phyloP scores from a whole-genome alignment of 2,888 invertebrate genomes.

The Ligdia adustata region DNA sequence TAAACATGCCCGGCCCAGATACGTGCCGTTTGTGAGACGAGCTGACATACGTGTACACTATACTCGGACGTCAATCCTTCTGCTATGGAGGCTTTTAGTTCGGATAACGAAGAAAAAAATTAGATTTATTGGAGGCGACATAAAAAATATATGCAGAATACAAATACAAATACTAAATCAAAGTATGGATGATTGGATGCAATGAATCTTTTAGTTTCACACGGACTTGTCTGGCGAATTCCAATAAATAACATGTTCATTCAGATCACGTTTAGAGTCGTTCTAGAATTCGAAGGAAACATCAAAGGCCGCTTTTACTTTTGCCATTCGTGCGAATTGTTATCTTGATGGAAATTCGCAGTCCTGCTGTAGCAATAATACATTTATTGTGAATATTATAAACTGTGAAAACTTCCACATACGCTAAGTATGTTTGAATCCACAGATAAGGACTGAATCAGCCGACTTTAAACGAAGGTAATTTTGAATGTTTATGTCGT shows the following conservation, averaged over 20 bases:
- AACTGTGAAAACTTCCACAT: background rate
- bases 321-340: slow-evolving; percentile 19
- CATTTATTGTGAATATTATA: slow-evolving; percentile 8
- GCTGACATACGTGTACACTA: slow-evolving; percentile 32
- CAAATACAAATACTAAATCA: too few species aligned
- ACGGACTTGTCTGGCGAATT: slow-evolving; percentile 15
- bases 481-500: slow-evolving; percentile 13
- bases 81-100: too few species aligned
- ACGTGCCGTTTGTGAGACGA: slow-evolving; percentile 38
- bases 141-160: too few species aligned
- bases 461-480: background rate
- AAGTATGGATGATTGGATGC: slow-evolving; percentile 4
- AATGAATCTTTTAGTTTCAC: slow-evolving; percentile 26
- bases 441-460: background rate
- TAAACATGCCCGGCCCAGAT: slow-evolving; percentile 73
- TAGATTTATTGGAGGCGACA: too few species aligned
- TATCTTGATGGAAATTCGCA: slow-evolving; percentile 25
- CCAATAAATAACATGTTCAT: slow-evolving; percentile 13
- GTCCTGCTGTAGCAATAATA: slow-evolving; percentile 2
- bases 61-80: background rate
- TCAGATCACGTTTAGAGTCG: slow-evolving; percentile 18
- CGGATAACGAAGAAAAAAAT: too few species aligned
- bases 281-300: slow-evolving; percentile 20
- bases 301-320: slow-evolving; percentile 25
- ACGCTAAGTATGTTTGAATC: background rate